A percentile compares a stretch with the other conserved stretches of the same genome.
These are phyloP conservation scores for Tangachromis dhanisi DNA, from an alignment of 2,113 vertebrate genomes.

Conservation along the genomic window DNA sequence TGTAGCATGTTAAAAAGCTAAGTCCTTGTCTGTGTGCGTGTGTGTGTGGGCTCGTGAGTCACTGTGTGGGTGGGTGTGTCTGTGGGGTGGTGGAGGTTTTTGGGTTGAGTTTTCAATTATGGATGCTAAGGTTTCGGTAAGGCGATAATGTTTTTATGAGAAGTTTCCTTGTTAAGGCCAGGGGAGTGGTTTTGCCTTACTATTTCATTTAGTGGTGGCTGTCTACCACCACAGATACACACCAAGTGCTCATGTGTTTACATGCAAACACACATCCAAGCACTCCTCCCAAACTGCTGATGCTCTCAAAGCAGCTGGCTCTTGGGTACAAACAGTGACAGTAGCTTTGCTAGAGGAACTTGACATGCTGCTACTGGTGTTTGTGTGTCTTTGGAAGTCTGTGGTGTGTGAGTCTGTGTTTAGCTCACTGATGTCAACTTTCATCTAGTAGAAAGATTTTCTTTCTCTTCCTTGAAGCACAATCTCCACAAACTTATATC, in stretches of 20 bases:
- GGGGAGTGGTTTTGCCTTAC: neutral
- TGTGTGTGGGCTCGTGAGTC: neutral
- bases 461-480: neutral
- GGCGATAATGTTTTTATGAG: neutral
- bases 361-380: constrained; percentile 24
- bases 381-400: neutral
- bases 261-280: neutral
- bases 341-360: constrained; percentile 16
- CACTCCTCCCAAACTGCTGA: constrained; percentile 23
- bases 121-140: neutral
- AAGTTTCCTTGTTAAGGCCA: neutral
- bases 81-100: neutral
- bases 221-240: neutral
- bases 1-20: neutral
- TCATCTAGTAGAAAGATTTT: neutral
- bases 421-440: constrained; percentile 13
- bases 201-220: neutral
- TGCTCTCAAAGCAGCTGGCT: constrained; percentile 40
- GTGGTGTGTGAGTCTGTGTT: neutral
- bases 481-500: constrained; percentile 2
- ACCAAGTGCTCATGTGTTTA: neutral
- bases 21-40: neutral
- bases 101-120: neutral
- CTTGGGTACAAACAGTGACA: constrained; percentile 28
- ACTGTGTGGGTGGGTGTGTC: neutral